Percentiles rank a stretch among this genome's conserved stretches.
Conservation (phyloP, 2,113 vertebrate species). For the Fregata magnificens region DNA sequence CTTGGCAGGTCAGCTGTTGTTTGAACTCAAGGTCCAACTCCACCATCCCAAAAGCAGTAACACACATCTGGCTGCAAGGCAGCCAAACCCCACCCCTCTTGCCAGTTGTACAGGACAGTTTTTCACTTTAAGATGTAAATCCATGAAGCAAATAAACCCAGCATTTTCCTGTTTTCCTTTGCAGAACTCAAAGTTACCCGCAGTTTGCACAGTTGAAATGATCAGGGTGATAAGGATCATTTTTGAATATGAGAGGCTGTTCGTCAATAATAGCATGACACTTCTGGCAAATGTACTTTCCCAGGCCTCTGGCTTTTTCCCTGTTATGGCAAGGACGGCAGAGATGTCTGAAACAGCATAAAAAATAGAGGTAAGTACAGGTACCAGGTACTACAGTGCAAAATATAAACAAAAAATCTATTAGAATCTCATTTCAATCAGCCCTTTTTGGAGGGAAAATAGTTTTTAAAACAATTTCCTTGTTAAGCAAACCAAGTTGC, state of each 20-base stretch:
- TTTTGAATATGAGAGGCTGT: constrained; percentile 94
- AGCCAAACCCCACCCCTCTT: background rate
- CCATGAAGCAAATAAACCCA: background rate
- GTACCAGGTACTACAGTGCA: background rate
- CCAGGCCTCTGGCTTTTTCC: constrained; percentile 93
- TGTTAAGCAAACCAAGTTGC: background rate
- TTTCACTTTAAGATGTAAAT: background rate
- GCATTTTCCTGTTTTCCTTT: background rate
- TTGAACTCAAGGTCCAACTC: background rate
- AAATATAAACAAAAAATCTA: background rate
- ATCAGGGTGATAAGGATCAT: constrained; percentile 97
- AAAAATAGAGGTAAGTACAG: background rate
- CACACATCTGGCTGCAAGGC: background rate
- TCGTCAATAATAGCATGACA: constrained; percentile 97
- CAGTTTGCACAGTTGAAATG: constrained; percentile 99
- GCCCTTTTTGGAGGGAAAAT: background rate
- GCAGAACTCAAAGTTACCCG: constrained; percentile 80
- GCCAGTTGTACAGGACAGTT: background rate
- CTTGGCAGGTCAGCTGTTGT: background rate
- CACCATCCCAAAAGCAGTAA: background rate
- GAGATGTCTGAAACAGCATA: constrained; percentile 81
- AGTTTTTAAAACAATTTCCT: background rate
- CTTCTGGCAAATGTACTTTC: constrained; percentile 98
- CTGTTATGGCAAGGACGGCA: constrained; percentile 95
- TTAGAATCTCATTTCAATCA: background rate